phyloP scores from a whole-genome alignment of 2,113 vertebrate genomes.

The Rhagologus leucostigma region DNA sequence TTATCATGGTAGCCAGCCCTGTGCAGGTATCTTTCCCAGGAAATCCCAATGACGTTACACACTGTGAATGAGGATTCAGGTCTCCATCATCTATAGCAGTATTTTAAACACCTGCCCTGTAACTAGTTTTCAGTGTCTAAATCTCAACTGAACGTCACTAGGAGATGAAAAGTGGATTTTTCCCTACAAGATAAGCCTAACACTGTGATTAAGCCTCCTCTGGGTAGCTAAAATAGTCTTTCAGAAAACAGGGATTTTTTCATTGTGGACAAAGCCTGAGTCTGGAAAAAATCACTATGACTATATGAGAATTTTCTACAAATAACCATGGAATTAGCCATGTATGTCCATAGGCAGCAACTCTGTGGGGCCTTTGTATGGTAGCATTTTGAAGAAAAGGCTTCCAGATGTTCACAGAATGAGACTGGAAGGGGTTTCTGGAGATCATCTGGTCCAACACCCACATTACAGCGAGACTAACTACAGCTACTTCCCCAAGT shows the following conservation, averaged over 20 bases:
- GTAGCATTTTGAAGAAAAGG: not conserved
- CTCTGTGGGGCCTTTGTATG: not conserved
- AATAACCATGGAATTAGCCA: not conserved
- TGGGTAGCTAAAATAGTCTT: not conserved
- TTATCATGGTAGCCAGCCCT: not conserved
- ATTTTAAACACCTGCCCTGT: not conserved
- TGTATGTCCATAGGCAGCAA: not conserved
- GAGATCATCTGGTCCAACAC: not conserved
- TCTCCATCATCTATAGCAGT: not conserved
- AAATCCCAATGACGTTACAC: not conserved
- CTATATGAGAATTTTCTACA: not conserved
- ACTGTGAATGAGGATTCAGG: not conserved
- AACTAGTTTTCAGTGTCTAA: not conserved
- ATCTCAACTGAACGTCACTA: not conserved
- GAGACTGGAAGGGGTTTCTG: not conserved
- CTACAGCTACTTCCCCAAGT: not conserved
- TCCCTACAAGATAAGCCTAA: not conserved
- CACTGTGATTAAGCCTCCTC: not conserved
- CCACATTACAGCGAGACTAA: not conserved
- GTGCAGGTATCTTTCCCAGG: not conserved
- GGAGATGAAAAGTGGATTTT: not conserved
- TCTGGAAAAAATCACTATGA: not conserved
- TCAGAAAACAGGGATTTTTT: accelerated
- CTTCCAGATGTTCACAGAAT: not conserved
- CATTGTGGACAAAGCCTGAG: not conserved